Conservation (phyloP, 2,113 vertebrate genomes). For the Chelonoidis abingdonii region DNA sequence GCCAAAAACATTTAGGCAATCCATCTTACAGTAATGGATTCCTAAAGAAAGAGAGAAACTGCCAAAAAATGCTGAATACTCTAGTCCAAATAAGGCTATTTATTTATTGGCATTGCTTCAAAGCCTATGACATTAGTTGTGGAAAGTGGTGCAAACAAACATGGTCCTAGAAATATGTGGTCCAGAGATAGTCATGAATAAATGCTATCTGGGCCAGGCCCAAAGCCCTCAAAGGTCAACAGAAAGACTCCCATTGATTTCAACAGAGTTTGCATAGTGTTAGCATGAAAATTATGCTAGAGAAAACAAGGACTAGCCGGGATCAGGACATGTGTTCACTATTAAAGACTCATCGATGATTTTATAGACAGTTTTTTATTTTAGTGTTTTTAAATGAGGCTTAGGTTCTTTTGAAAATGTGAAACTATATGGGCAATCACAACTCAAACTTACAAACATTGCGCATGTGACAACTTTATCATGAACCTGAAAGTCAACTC, state of each 20-base stretch:
- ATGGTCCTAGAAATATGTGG: not conserved
- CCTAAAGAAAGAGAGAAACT: not conserved
- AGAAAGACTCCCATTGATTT: not conserved
- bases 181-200: not conserved
- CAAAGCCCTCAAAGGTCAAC: not conserved
- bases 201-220: not conserved
- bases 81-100: not conserved
- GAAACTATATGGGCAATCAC: not conserved
- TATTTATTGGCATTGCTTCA: not conserved
- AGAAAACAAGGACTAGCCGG: not conserved
- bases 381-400: not conserved
- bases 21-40: not conserved
- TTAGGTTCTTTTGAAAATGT: not conserved
- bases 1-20: not conserved
- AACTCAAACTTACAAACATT: not conserved
- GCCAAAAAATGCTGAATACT: constrained; percentile 3
- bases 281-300: not conserved
- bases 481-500: not conserved
- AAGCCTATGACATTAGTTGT: not conserved
- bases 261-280: not conserved
- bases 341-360: not conserved
- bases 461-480: not conserved
- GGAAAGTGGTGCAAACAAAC: not conserved
- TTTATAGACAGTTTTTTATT: not conserved
- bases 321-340: not conserved